Evolutionary conservation across 30 jellyfish, hydroid and myxozoan genomes (phyloP).

Genomic region (Cassiopea xamachana): DNA sequence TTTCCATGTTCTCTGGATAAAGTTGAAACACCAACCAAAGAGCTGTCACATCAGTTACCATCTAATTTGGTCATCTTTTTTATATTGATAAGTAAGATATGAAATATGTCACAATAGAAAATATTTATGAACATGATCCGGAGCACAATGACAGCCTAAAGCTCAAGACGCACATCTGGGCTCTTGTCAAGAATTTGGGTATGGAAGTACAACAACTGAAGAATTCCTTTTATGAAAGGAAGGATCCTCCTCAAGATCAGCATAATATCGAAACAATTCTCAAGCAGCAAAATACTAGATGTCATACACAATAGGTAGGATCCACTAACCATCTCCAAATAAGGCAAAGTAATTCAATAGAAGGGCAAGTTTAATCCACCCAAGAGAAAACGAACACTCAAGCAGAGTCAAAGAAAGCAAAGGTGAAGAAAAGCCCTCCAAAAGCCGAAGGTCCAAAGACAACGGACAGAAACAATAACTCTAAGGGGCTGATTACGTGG

Average conservation of each 20-base stretch:
- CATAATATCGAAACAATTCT: constrained; percentile 19
- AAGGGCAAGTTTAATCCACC: background rate
- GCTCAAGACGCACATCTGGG: constrained; percentile 21
- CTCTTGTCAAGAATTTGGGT: background rate
- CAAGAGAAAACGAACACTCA: constrained; percentile 15
- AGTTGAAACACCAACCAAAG: background rate
- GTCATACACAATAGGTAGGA: constrained; percentile 19
- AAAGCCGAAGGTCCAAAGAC: constrained; percentile 6
- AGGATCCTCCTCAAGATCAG: constrained; percentile 11
- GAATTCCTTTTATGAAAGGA: constrained; percentile 3
- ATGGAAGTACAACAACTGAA: constrained; percentile 12
- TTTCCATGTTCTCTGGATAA: background rate
- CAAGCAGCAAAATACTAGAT: constrained; percentile 8
- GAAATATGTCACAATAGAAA: constrained; percentile 9
- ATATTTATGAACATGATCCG: background rate
- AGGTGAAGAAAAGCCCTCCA: constrained; percentile 6
- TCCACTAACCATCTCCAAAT: background rate
- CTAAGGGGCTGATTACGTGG: no score
- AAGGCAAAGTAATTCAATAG: constrained; percentile 9
- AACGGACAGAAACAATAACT: background rate
- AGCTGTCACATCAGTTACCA: background rate
- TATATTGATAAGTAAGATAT: background rate
- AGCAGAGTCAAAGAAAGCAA: constrained; percentile 6
- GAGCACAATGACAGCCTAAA: background rate
- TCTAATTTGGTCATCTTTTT: background rate